Evolutionary conservation across 2,113 vertebrate species (phyloP).

Genomic region (Chitala chitala): DNA sequence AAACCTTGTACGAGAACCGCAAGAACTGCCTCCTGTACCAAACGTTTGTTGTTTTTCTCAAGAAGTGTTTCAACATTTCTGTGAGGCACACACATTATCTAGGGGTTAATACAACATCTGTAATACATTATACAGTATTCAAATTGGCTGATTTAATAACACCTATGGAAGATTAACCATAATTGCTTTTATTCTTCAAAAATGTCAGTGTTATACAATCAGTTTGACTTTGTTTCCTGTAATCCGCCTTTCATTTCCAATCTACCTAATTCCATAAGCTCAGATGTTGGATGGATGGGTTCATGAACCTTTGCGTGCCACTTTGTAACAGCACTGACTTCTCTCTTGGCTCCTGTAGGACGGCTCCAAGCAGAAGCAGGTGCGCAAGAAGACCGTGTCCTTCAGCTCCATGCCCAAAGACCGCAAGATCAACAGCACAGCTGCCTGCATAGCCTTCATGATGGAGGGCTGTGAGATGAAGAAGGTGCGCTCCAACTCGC

Average conservation of each 20-base stretch:
- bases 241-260: too few species aligned
- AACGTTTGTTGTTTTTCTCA: too few species aligned
- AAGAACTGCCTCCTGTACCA: too few species aligned
- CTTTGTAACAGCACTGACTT: not conserved
- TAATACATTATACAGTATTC: too few species aligned
- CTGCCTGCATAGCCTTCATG: slow-evolving; percentile 88
- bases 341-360: slow-evolving; percentile 61
- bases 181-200: too few species aligned
- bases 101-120: too few species aligned
- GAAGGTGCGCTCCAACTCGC: slow-evolving; percentile 87
- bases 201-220: too few species aligned
- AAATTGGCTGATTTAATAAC: not conserved
- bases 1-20: too few species aligned
- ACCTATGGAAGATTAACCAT: not conserved
- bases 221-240: too few species aligned
- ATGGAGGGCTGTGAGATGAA: slow-evolving; percentile 91
- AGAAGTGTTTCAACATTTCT: too few species aligned
- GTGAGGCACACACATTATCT: too few species aligned
- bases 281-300: not conserved
- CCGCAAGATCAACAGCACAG: slow-evolving; percentile 85
- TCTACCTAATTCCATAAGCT: too few species aligned
- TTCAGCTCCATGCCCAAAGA: slow-evolving; percentile 88
- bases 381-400: slow-evolving; percentile 84
- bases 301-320: not conserved
- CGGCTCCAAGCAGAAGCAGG: slow-evolving; percentile 75